Conservation (phyloP, 92 coral and sea anemone species). For the Meandrina meandrites region DNA sequence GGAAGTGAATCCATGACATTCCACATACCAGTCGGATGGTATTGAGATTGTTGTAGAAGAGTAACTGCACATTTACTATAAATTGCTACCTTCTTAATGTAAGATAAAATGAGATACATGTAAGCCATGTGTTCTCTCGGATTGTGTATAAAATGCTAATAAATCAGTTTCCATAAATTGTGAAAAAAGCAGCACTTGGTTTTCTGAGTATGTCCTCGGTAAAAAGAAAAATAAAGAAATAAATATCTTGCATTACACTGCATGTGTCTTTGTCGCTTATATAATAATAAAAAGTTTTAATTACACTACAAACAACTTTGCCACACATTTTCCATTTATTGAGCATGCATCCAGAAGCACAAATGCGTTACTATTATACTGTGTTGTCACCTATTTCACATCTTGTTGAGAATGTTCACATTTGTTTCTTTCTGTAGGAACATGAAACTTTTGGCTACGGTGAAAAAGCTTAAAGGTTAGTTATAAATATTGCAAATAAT, state of each 20-base stretch:
- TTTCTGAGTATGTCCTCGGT: neutral
- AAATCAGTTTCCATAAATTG: neutral
- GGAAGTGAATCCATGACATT: no score
- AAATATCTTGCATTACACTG: no score
- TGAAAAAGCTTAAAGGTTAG: conserved; percentile 82
- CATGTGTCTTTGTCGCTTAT: neutral
- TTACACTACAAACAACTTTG: neutral
- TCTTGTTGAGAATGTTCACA: neutral
- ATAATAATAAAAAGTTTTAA: no score
- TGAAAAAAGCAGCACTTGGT: neutral
- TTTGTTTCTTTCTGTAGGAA: conserved; percentile 49
- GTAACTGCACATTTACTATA: neutral
- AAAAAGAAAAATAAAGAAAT: no score
- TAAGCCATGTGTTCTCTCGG: neutral
- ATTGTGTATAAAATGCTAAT: no score
- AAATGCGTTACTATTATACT: neutral
- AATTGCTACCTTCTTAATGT: neutral
- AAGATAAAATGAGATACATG: neutral
- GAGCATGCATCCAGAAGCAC: no score
- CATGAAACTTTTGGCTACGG: conserved; percentile 79
- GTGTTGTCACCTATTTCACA: no score
- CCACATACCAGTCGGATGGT: neutral
- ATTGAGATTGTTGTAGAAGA: neutral
- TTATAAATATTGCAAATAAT: neutral
- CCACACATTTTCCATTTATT: neutral